These are phyloP conservation scores for Exocentrus adspersus DNA, from an alignment of 2,888 invertebrate genomes.

Conservation along the genomic window DNA sequence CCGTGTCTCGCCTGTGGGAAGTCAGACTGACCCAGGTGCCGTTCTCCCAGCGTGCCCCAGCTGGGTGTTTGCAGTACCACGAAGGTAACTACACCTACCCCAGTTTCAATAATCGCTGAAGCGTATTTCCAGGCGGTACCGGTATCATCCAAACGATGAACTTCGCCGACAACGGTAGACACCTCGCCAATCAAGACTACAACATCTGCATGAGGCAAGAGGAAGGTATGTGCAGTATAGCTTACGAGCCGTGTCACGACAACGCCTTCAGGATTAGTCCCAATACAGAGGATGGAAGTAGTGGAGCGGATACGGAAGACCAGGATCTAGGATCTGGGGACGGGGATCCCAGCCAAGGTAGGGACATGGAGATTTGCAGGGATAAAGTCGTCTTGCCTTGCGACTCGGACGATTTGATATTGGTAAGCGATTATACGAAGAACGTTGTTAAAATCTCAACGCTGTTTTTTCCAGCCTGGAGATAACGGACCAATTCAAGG, in stretches of 20 bases:
- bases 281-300: slow-evolving; percentile 35
- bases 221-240: slow-evolving; percentile 76
- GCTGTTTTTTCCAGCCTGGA: slow-evolving; percentile 65
- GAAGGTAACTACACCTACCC: no score
- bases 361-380: slow-evolving; percentile 66
- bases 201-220: slow-evolving; percentile 79
- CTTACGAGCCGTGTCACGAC: slow-evolving; percentile 79
- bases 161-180: slow-evolving; percentile 83
- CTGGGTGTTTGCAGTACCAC: slow-evolving; percentile 81
- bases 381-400: slow-evolving; percentile 85
- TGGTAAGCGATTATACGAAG: slow-evolving; percentile 66
- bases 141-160: slow-evolving; percentile 80
- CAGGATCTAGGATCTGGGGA: slow-evolving; percentile 35
- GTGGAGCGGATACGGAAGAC: background rate
- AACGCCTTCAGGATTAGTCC: slow-evolving; percentile 81
- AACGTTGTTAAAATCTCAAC: no score
- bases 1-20: slow-evolving; percentile 81
- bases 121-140: slow-evolving; percentile 50
- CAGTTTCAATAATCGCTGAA: no score
- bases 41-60: slow-evolving; percentile 80
- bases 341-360: slow-evolving; percentile 42
- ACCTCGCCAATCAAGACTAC: slow-evolving; percentile 82
- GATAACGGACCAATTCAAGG: slow-evolving; percentile 66
- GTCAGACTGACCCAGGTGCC: slow-evolving; percentile 80
- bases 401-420: slow-evolving; percentile 84